phyloP scores from a whole-genome alignment of 2,797 vertebrate genomes.

The Brachyrhaphis roseni region DNA sequence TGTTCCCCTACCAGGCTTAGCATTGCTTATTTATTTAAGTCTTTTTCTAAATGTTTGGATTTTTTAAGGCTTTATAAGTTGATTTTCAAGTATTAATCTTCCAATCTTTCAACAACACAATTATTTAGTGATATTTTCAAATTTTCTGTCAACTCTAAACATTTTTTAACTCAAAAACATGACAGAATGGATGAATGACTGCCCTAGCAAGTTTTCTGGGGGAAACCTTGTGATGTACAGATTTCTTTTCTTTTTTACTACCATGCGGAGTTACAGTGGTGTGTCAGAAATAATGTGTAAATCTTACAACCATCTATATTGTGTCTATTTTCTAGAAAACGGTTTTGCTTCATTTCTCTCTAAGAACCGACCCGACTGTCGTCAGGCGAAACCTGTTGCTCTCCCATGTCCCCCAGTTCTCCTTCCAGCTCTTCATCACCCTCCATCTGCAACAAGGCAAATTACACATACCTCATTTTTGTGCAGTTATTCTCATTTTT shows the following conservation, averaged over 20 bases:
- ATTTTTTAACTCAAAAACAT: too few relatives aligned
- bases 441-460: slow-evolving; percentile 82
- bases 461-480: not conserved
- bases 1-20: too few relatives aligned
- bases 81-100: too few relatives aligned
- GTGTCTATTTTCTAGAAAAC: not conserved
- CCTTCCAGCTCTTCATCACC: slow-evolving; percentile 89
- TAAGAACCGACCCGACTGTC: slow-evolving; percentile 74
- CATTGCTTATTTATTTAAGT: too few relatives aligned
- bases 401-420: slow-evolving; percentile 84
- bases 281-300: not conserved
- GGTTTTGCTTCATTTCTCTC: not conserved
- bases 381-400: slow-evolving; percentile 87
- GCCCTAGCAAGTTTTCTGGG: too few relatives aligned
- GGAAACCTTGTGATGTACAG: not conserved
- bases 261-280: not conserved
- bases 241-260: not conserved
- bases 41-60: too few relatives aligned
- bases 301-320: not conserved
- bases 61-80: too few relatives aligned
- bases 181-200: too few relatives aligned
- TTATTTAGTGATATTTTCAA: too few relatives aligned
- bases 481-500: not conserved
- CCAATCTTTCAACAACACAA: too few relatives aligned
- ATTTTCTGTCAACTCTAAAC: too few relatives aligned